Percentiles rank a stretch among this genome's conserved stretches.
phyloP scores from a whole-genome alignment of 2,888 invertebrate species.

The Teleogryllus oceanicus region DNA sequence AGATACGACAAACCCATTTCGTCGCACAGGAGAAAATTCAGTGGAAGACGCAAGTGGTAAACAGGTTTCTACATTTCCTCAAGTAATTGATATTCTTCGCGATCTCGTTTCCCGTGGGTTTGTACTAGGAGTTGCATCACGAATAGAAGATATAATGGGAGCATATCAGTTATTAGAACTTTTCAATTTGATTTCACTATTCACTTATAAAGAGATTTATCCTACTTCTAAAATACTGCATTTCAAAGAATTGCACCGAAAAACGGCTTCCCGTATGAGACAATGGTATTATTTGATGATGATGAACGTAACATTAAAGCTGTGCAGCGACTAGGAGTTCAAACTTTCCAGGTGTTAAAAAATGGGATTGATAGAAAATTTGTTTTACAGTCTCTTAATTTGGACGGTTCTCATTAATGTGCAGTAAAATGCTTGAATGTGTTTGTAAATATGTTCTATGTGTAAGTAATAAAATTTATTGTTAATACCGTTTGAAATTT shows the following conservation, averaged over 20 bases:
- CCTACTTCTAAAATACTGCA: conserved; percentile 40
- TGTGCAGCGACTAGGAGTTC: conserved; percentile 40
- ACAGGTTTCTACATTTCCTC: conserved; percentile 36
- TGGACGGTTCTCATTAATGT: too few species aligned
- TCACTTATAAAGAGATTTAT: conserved; percentile 41
- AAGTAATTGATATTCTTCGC: conserved; percentile 33
- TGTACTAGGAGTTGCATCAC: conserved; percentile 40
- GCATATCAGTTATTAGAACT: conserved; percentile 40
- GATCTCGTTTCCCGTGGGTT: conserved; percentile 35
- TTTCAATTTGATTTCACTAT: conserved; percentile 39
- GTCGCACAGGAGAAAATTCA: conserved; percentile 29
- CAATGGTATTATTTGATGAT: conserved; percentile 39
- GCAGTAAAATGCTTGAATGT: too few species aligned
- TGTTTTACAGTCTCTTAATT: background rate
- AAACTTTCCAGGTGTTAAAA: conserved; percentile 33
- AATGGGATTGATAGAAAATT: conserved; percentile 12
- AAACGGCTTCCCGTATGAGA: conserved; percentile 32
- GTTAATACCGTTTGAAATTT: too few species aligned
- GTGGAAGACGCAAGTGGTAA: conserved; percentile 38
- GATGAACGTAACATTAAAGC: conserved; percentile 37
- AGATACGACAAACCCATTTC: conserved; percentile 31
- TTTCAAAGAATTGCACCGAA: conserved; percentile 38
- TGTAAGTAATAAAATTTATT: too few species aligned
- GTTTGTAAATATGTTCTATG: too few species aligned
- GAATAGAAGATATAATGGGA: conserved; percentile 39